Evolutionary conservation across 2,888 invertebrate species (phyloP).

Genomic region (Lepidochrysops patricia): DNA sequence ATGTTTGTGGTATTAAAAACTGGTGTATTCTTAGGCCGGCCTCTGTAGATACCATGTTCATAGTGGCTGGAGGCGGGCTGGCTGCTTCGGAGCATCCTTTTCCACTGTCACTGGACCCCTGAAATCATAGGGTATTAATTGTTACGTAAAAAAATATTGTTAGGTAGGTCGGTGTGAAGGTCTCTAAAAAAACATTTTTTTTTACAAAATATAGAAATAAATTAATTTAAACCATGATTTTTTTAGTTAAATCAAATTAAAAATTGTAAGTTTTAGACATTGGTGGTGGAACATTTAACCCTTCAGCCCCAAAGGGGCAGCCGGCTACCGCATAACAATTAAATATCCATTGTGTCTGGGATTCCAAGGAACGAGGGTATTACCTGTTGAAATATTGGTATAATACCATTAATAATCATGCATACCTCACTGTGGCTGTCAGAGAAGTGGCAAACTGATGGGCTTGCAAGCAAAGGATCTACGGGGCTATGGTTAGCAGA

Average conservation of each 20-base stretch:
- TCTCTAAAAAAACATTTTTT: no score
- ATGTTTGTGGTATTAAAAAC: constrained; percentile 81
- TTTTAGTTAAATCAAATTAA: no score
- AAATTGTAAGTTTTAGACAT: no score
- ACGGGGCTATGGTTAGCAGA: constrained; percentile 86
- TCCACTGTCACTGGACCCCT: constrained; percentile 89
- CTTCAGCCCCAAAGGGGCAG: no score
- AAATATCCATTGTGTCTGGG: no score
- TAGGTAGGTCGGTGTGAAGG: background rate
- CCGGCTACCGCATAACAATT: no score
- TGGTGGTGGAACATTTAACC: no score
- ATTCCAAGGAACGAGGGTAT: no score
- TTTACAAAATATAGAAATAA: no score
- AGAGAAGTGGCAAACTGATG: constrained; percentile 79
- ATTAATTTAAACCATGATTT: no score
- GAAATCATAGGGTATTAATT: constrained; percentile 25
- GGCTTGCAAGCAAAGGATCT: constrained; percentile 80
- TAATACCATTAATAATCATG: no score
- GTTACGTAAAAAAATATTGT: background rate
- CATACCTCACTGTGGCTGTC: constrained; percentile 80
- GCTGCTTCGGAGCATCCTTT: constrained; percentile 85
- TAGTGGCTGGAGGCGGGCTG: constrained; percentile 79
- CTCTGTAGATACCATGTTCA: constrained; percentile 64
- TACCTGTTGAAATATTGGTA: no score
- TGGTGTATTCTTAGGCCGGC: constrained; percentile 76